Evolutionary conservation across 92 coral and sea anemone species (phyloP), one percentile per base, ranked within the genome.

Genomic region (Actinostola sp.): DNA sequence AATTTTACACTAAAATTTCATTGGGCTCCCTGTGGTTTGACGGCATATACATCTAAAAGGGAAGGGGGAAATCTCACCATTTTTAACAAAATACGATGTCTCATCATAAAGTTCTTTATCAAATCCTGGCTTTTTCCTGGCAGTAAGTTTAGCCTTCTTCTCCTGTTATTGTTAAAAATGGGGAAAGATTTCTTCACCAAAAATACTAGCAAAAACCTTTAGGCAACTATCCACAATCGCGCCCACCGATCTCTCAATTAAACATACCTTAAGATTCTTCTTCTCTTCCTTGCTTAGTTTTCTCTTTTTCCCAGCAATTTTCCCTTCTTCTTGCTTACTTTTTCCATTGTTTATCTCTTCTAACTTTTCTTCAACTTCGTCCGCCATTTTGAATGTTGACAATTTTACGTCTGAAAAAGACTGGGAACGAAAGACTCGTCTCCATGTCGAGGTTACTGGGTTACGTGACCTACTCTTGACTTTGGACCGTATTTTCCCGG

Each of bases 61-160:
- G n/a, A n/a, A n/a, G n/a, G n/a, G n/a, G n/a, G n/a, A n/a, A n/a
- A n/a, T n/a, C 86, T 79, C 44, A 88, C 98, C 98, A 72, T 94
- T 83, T 80, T 68, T 82, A 8, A 86, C 55, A 45, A 63, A 91
- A 71, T 82, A 94, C 25, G 89, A 71, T 13, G 98, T 94, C 64
- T 94, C 98, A 61, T 85, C 77, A 28, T 77, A 75, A 21, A 79
- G 81, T 49, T 91, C 84, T 45, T 80, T 66, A 39, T 91, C 92
- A 91, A 91, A 94, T 58, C 98, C 98, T 9, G 97, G 97, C 77
- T 80, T 94, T 75, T 81, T 94, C 49, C 69, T 83, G 8, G 67
- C 90, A 28, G 82, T 73, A 53, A 53, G 26, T 67, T 88, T 94
- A 13, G 83, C 35, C 73, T 75, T 86, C 62, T 94, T 94, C 76